Percentiles rank a stretch among this genome's conserved stretches.
phyloP scores from a whole-genome alignment of 2,113 vertebrate species.

The Cyanoramphus novaezelandiae region DNA sequence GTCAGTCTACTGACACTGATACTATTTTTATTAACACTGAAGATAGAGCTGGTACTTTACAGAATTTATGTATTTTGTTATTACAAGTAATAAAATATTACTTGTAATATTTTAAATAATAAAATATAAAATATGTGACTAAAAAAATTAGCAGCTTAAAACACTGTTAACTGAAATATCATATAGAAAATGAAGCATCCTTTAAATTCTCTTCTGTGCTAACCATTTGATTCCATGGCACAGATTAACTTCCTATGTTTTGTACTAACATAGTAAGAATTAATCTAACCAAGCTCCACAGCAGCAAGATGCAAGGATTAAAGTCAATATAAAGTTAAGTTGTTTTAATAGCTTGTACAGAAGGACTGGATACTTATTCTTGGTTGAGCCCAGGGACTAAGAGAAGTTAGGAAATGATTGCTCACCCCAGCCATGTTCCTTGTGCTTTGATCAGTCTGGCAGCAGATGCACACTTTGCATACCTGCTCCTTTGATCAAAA shows the following conservation, averaged over 20 bases:
- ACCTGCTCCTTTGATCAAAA: not conserved
- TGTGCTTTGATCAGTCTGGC: not conserved
- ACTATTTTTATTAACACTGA: not conserved
- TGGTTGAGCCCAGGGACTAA: not conserved
- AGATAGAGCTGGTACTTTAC: not conserved
- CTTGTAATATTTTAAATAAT: not conserved
- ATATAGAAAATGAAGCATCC: not conserved
- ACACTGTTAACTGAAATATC: not conserved
- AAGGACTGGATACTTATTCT: not conserved
- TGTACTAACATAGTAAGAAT: not conserved
- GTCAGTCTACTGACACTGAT: not conserved
- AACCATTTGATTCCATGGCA: not conserved
- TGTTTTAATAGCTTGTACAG: not conserved
- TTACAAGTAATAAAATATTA: not conserved
- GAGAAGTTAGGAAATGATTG: not conserved
- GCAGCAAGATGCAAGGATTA: not conserved
- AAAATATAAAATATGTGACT: not conserved
- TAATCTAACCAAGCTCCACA: not conserved
- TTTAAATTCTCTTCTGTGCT: not conserved
- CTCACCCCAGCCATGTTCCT: not conserved
- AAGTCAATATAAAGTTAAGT: not conserved
- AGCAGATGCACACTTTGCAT: rapidly evolving
- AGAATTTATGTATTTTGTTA: not conserved
- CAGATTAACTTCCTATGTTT: not conserved
- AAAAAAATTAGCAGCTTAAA: not conserved